phyloP scores from a whole-genome alignment of 2,113 vertebrate species.

The Dendrocopos noguchii region DNA sequence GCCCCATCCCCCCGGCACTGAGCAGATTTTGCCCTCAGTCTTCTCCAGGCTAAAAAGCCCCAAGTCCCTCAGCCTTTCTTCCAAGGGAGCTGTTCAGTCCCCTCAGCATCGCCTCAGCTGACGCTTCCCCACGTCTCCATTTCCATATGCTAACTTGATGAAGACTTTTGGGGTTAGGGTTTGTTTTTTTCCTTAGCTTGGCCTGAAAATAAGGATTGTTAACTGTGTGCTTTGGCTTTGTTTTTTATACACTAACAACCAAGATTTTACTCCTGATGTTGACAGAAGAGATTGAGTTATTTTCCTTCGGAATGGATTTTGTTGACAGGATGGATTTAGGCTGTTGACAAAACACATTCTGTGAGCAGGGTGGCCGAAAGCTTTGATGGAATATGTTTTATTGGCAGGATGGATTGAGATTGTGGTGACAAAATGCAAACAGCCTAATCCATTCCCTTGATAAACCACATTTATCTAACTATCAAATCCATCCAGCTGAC shows the following conservation, averaged over 20 bases:
- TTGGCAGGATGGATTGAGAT: slow-evolving; percentile 52
- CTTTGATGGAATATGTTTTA: slow-evolving; percentile 40
- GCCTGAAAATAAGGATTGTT: not conserved
- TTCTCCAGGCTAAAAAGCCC: too few relatives aligned
- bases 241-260: not conserved
- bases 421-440: slow-evolving; percentile 64
- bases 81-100: too few relatives aligned
- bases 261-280: slow-evolving; percentile 27
- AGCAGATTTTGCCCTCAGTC: too few relatives aligned
- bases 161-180: not conserved
- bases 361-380: slow-evolving; percentile 28
- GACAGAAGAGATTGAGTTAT: slow-evolving; percentile 65
- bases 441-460: slow-evolving; percentile 55
- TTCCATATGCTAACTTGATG: not conserved
- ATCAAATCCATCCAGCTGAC: slow-evolving; percentile 42
- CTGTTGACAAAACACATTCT: slow-evolving; percentile 46
- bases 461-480: slow-evolving; percentile 45
- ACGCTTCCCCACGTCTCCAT: not conserved
- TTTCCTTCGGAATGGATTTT: slow-evolving; percentile 35
- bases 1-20: too few relatives aligned
- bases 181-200: not conserved
- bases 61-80: too few relatives aligned
- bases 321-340: slow-evolving; percentile 63
- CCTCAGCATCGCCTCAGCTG: too few relatives aligned
- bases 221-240: not conserved